Evolutionary conservation across 2,888 invertebrate species (phyloP), one percentile per base, ranked within the genome.

Genomic region (Drosophila engyochracea): DNA sequence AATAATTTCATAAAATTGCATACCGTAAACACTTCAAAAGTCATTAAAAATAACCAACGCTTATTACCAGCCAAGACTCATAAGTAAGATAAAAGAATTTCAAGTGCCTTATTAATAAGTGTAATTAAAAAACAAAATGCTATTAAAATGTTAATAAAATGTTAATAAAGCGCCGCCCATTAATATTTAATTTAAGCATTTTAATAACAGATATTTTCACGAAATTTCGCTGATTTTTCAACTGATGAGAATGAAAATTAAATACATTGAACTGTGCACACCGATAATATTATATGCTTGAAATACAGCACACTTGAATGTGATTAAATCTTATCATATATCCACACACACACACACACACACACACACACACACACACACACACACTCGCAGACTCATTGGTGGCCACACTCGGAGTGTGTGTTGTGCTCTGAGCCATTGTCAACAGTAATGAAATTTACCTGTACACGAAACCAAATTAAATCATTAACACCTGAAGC

Each of bases 401-500:
- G 22, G n/a, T 12, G 41, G 1, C 41, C 44, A 54, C 52, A 37
- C 44, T n/a, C 49, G 22, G n/a, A 57, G 60, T 52, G 52, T 72
- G 72, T 66, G 41, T 16, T 41, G 58, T 22, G 58, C 44, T 58
- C 44, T 72, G 71, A 64, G 73, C 74, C 87, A 90, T 86, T 86
- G 91, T 90, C 91, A 84, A 86, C 87, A 82, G 76, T 86, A 86
- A 86, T 86, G 85, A 90, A 86, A 86, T 86, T 86, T 90, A 86
- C 89, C 76, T 90, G 75, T 74, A 81, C 89, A 81, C 72, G 89
- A 86, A 90, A 90, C 71, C 79, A 86, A 86, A 86, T 86, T 90
- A 86, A 90, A 86, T 86, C 91, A 86, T 90, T 86, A 90, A 86
- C 85, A 86, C 85, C 91, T 90, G 85, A 81, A 90, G 90, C 91